Evolutionary conservation across 2,797 vertebrate genomes (phyloP), one percentile per base, ranked within the genome.

Genomic region (Periparus ater): DNA sequence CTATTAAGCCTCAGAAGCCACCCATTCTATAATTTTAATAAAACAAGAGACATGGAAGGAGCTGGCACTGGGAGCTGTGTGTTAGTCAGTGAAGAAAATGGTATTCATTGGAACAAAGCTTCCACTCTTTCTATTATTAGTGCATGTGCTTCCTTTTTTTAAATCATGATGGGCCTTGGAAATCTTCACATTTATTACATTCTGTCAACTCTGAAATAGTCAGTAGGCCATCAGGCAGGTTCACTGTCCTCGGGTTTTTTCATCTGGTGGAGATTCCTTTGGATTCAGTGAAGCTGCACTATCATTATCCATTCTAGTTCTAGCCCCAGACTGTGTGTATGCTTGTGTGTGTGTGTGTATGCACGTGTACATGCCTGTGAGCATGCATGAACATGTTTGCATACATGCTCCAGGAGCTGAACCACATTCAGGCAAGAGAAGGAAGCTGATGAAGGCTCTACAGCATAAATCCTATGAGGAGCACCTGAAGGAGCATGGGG

Each of bases 331-430:
- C 18, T 30, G 7, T 57, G 25, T 48, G 23, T 32, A 2, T 57
- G n/a, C 60, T 70, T 32, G 9, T 7, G 2, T 47, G 2, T n/a
- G n/a, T 47, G 4, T 11, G 15, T 22, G 11, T 23, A 2, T 53
- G 23, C 36, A 20, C 1, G 1, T 76, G 36, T 32, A 21, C 12
- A 4, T 0, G 7, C 0, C 1, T 12, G 34, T 51, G 27, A 61
- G 42, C 3, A 14, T 0, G 0, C 10, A 8, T 36, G 16, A 30
- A 16, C 7, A 0, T 1, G 2, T 68, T 65, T 68, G 6, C 38
- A 12, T 30, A 13, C 9, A 4, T 19, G 17, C 26, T 77, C 2
- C 26, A 13, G 19, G 40, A 36, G 30, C 26, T 72, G 40, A 30
- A 36, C 66, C 53, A 7, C 0, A 1, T 53, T 53, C 40, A 48